Percentiles rank a stretch among this genome's conserved stretches.
Conservation (phyloP, 2,797 vertebrate species). For the Rhynchotus rufescens region DNA sequence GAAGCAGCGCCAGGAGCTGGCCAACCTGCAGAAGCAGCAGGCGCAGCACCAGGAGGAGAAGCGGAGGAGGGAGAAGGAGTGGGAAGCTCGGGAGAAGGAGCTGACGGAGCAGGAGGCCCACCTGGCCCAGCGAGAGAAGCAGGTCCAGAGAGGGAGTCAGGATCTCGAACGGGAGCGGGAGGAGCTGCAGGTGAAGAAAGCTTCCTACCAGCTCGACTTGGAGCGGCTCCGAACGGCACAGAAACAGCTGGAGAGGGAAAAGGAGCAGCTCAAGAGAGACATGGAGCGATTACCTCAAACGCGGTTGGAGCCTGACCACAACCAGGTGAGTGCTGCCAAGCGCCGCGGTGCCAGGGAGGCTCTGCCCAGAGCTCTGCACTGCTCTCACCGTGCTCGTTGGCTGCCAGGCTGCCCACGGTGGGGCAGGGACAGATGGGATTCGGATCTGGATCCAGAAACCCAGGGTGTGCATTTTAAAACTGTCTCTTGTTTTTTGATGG, state of each 20-base stretch:
- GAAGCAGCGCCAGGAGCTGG: slow-evolving; percentile 94
- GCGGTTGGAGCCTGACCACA: slow-evolving; percentile 61
- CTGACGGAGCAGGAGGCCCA: slow-evolving; percentile 83
- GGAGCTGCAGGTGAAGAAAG: slow-evolving; percentile 86
- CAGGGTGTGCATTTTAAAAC: not conserved
- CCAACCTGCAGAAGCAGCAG: slow-evolving; percentile 91
- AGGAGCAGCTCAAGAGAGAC: slow-evolving; percentile 84
- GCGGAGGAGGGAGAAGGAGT: slow-evolving; percentile 85
- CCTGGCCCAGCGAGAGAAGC: slow-evolving; percentile 83
- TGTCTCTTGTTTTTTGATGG: not conserved
- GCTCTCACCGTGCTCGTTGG: accelerated
- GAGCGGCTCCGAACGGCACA: slow-evolving; percentile 89
- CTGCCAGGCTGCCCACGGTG: not conserved
- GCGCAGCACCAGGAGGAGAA: slow-evolving; percentile 89
- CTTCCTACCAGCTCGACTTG: slow-evolving; percentile 90
- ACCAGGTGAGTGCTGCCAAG: slow-evolving; percentile 42
- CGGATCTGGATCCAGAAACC: not conserved
- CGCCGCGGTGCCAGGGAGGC: not conserved
- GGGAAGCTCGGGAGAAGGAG: slow-evolving; percentile 87
- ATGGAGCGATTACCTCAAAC: slow-evolving; percentile 81
- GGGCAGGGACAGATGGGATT: not conserved
- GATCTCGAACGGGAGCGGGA: slow-evolving; percentile 83
- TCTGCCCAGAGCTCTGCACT: not conserved
- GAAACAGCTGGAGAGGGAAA: slow-evolving; percentile 90
- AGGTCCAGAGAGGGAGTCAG: slow-evolving; percentile 74